These are phyloP conservation scores for Nymphalis urticae DNA, from an alignment of 2,888 invertebrate genomes.

Conservation along the genomic window DNA sequence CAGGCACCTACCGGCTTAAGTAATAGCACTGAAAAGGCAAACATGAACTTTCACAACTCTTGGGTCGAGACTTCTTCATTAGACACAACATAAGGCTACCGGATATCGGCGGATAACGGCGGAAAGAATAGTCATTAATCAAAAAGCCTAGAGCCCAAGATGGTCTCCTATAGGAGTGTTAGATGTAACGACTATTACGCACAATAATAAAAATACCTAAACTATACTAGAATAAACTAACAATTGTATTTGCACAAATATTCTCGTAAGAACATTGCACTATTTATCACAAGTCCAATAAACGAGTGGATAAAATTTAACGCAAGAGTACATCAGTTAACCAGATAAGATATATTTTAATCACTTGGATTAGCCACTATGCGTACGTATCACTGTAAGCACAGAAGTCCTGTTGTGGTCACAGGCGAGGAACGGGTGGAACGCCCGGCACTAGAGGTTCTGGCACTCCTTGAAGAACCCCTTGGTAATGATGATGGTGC, in stretches of 20 bases:
- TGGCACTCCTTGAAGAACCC: slow-evolving; percentile 76
- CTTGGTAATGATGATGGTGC: slow-evolving; percentile 79
- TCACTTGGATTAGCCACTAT: slow-evolving; percentile 42
- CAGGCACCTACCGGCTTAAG: slow-evolving; percentile 34
- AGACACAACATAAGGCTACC: slow-evolving; percentile 20
- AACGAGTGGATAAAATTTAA: slow-evolving; percentile 40
- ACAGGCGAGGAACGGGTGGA: slow-evolving; percentile 76
- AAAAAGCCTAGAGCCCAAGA: slow-evolving; percentile 37
- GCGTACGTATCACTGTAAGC: slow-evolving; percentile 52
- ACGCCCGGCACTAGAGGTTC: slow-evolving; percentile 74
- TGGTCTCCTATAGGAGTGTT: slow-evolving; percentile 23
- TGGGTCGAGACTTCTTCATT: slow-evolving; percentile 38
- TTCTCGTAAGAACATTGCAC: slow-evolving; percentile 65
- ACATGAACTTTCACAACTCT: slow-evolving; percentile 35
- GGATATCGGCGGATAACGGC: slow-evolving; percentile 10
- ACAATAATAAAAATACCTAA: slow-evolving; percentile 29
- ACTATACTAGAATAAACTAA: slow-evolving; percentile 28
- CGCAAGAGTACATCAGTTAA: slow-evolving; percentile 38
- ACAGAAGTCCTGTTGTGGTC: slow-evolving; percentile 69
- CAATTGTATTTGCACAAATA: slow-evolving; percentile 39
- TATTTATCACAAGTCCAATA: slow-evolving; percentile 62
- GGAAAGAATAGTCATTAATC: slow-evolving; percentile 36
- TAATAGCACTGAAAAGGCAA: slow-evolving; percentile 38
- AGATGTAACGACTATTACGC: slow-evolving; percentile 31
- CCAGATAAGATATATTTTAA: slow-evolving; percentile 24